Percentiles rank a stretch among this genome's conserved stretches.
Evolutionary conservation across 2,888 invertebrate genomes (phyloP).

Genomic region (Cryptocephalus moraei): DNA sequence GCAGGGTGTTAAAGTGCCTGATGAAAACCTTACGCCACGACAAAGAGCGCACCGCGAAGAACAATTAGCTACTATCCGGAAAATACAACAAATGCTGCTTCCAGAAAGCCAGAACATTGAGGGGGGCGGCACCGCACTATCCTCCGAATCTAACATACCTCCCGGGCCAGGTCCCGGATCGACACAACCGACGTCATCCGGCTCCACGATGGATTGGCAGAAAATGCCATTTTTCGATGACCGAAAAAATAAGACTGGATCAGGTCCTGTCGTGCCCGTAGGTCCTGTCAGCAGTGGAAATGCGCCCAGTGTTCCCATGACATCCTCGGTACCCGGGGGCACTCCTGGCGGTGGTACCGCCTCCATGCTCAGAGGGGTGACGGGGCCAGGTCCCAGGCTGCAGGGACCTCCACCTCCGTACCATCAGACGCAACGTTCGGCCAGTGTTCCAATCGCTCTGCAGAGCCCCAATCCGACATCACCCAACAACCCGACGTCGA

Average conservation of each 20-base stretch:
- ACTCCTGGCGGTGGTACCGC: slow-evolving; percentile 11
- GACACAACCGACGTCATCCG: slow-evolving; percentile 28
- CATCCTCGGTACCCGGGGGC: slow-evolving; percentile 12
- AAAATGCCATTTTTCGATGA: slow-evolving; percentile 77
- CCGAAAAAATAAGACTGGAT: slow-evolving; percentile 42
- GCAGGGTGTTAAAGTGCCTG: slow-evolving; percentile 80
- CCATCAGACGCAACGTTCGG: slow-evolving; percentile 62
- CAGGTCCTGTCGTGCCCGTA: slow-evolving; percentile 26
- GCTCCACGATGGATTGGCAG: slow-evolving; percentile 80
- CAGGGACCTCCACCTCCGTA: slow-evolving; percentile 73
- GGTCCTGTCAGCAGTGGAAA: slow-evolving; percentile 22
- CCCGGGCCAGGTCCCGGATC: slow-evolving; percentile 14
- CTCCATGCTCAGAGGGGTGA: slow-evolving; percentile 27
- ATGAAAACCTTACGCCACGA: slow-evolving; percentile 92
- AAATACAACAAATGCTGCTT: slow-evolving; percentile 89
- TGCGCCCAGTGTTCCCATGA: slow-evolving; percentile 14
- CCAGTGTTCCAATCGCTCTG: slow-evolving; percentile 63
- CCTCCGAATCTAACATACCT: slow-evolving; percentile 17
- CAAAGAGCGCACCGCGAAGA: slow-evolving; percentile 91
- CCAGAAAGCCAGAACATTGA: slow-evolving; percentile 55
- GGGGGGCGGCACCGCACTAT: slow-evolving; percentile 15
- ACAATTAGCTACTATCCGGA: slow-evolving; percentile 79
- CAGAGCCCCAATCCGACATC: slow-evolving; percentile 65
- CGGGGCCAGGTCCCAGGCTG: slow-evolving; percentile 39
- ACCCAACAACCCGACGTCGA: slow-evolving; percentile 60